A percentile compares a stretch with the other conserved stretches of the same genome.
Evolutionary conservation across 2,797 vertebrate genomes (phyloP).

Genomic region (Cynodonichthys magdalenae): DNA sequence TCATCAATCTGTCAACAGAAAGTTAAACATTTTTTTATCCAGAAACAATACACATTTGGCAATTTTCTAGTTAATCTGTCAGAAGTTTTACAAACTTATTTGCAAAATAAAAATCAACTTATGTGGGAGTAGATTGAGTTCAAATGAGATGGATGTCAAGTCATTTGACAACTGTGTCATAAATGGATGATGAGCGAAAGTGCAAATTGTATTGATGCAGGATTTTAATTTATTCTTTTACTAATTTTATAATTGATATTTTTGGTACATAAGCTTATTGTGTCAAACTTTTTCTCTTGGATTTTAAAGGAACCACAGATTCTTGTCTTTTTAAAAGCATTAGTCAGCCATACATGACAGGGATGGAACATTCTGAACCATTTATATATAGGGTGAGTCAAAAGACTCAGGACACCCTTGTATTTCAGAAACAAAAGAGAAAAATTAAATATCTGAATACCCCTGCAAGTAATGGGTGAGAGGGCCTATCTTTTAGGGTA

Average conservation of each 20-base stretch:
- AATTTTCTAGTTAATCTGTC: neutral
- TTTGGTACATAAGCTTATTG: too few relatives aligned
- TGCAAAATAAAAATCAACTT: slow-evolving; percentile 26
- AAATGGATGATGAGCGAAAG: slow-evolving; percentile 31
- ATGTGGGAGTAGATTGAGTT: slow-evolving; percentile 30
- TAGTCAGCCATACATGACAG: too few relatives aligned
- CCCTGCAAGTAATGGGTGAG: too few relatives aligned
- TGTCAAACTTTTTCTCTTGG: too few relatives aligned
- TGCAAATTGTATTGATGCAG: neutral
- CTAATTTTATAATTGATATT: slow-evolving; percentile 1
- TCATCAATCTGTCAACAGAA: slow-evolving; percentile 14
- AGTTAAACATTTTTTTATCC: slow-evolving; percentile 27
- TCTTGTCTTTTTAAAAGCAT: too few relatives aligned
- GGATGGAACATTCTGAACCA: too few relatives aligned
- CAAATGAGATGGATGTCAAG: slow-evolving; percentile 4
- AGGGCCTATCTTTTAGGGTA: too few relatives aligned
- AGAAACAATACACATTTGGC: slow-evolving; percentile 31
- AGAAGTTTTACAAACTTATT: slow-evolving; percentile 37
- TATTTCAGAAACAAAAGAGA: too few relatives aligned
- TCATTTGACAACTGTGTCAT: slow-evolving; percentile 31
- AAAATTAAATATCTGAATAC: too few relatives aligned
- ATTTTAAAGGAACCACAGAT: too few relatives aligned
- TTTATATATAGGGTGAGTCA: too few relatives aligned
- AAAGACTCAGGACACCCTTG: too few relatives aligned
- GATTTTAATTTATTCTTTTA: slow-evolving; percentile 4